Base-by-base conservation (phyloP, 2,888 invertebrate species). In the Callosobruchus maculatus region DNA sequence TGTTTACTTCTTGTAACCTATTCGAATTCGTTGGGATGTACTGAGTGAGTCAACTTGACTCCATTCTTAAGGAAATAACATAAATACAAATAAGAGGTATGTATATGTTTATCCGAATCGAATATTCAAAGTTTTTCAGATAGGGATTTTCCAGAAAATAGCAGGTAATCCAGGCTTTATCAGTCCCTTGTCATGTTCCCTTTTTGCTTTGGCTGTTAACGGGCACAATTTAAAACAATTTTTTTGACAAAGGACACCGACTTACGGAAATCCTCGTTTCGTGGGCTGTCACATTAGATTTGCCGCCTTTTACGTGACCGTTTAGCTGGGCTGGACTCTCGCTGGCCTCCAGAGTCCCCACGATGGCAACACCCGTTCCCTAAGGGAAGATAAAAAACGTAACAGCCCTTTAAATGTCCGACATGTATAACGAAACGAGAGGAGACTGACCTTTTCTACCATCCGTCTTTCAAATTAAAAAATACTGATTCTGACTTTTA, bases 231-330 rank as follows among this genome's bases (percentile, higher is more conserved):
- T 68, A 68, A 68, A 68, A 68, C 68, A 68, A 67, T 22, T 22
- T 72, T 73, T 73, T 75, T 75, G 73, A 80, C 77, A 79, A 78
- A 77, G 77, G 78, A 78, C 77, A 79, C 72, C 70, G 73, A 30
- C 73, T 72, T 71, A 74, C 71, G 75, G 70, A 79, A 80, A 79
- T 79, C 78, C 79, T 74, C 75, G 76, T 75, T 78, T 80, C 74
- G 77, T 73, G 67, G 70, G 75, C 80, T 78, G 80, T 80, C 80
- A 78, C 77, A 76, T 79, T 80, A 78, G 75, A 80, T 80, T 80
- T 78, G 77, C 77, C 75, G 74, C 71, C 71, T 74, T 74, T 75
- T 77, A 78, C 74, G 76, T 75, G 68, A 68, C 77, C 76, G 74
- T 71, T 75, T 76, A 76, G 76, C 74, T 71, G 77, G 75, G 76